Conservation (phyloP, 2,888 invertebrate genomes). For the Erebia palarica region DNA sequence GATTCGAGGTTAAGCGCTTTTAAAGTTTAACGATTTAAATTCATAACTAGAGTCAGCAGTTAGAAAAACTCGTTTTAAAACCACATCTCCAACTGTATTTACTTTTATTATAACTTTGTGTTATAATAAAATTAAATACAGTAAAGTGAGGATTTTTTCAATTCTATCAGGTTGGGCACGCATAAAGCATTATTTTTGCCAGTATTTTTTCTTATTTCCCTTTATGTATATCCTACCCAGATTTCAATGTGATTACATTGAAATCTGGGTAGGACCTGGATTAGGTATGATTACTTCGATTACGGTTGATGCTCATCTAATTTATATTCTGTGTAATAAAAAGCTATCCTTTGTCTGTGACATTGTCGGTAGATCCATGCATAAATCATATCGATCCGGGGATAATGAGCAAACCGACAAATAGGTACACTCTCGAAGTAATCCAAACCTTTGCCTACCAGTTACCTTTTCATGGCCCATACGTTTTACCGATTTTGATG, state of each 20-base stretch:
- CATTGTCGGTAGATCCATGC: neutral
- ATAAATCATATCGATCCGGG: neutral
- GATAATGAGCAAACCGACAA: no score
- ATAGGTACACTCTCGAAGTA: no score
- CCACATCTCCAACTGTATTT: neutral
- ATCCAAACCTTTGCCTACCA: no score
- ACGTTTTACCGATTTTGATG: no score
- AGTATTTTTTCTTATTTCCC: neutral
- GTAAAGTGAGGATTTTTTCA: neutral
- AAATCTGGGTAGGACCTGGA: neutral
- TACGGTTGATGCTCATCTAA: neutral
- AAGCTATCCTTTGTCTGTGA: no score
- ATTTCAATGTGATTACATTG: neutral
- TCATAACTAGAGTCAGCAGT: conserved; percentile 11
- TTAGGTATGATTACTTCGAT: neutral
- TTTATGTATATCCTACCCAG: neutral
- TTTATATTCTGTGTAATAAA: neutral
- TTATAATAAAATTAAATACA: no score
- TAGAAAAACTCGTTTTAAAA: neutral
- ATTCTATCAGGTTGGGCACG: neutral
- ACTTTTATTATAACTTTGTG: neutral
- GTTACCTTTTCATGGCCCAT: no score
- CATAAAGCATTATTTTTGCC: neutral
- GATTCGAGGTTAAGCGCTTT: conserved; percentile 13
- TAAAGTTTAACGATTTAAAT: conserved; percentile 20